Base-by-base conservation (phyloP, 2,797 vertebrate genomes). In the Gallinago stenura region DNA sequence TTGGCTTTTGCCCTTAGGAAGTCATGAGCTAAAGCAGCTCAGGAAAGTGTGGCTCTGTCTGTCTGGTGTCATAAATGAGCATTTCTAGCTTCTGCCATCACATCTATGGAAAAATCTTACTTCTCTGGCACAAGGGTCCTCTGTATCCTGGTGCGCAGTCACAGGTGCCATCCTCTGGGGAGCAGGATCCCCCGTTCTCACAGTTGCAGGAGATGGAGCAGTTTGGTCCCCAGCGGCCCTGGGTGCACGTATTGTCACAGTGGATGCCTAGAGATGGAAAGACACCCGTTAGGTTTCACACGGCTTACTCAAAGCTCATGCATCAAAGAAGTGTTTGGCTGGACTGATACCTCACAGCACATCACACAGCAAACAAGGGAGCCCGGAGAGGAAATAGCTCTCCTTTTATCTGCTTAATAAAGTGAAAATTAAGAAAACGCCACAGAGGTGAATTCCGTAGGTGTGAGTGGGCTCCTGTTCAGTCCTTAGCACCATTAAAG, bases 121-220 rank as follows among this genome's bases (percentile, higher is more conserved):
- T 99, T 99, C 99, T 98, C 98, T 99, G 99, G 98, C 99, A 99
- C 93, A 99, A 97, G 65, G 99, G 98, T 90, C 99, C 99, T 84
- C 99, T 98, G 98, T 98, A 99, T 85, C 99, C 99, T 2, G 99
- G 99, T 16, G 99, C 99, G 17, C 99, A 99, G 83, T 99, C 99
- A 70, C 99, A 99, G 81, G 98, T 98, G 12, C 99, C 99, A 1
- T 99, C 99, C 97, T 99, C 98, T 1, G 99, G 99, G 48, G 99
- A 99, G 96, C 99, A 99, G 94, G 99, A 99, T 4, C 99, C 99
- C 4, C 99, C 99, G 0, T 99, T 99, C 97, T 99, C 99, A 53
- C 99, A 99, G 97, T 98, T 99, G 95, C 99, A 99, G 97, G 99
- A 98, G 97, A 99, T 98, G 11, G 99, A 99, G 98, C 99, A 99